These are phyloP conservation scores for Volucella inanis DNA, from an alignment of 2,888 invertebrate species.

Conservation along the genomic window DNA sequence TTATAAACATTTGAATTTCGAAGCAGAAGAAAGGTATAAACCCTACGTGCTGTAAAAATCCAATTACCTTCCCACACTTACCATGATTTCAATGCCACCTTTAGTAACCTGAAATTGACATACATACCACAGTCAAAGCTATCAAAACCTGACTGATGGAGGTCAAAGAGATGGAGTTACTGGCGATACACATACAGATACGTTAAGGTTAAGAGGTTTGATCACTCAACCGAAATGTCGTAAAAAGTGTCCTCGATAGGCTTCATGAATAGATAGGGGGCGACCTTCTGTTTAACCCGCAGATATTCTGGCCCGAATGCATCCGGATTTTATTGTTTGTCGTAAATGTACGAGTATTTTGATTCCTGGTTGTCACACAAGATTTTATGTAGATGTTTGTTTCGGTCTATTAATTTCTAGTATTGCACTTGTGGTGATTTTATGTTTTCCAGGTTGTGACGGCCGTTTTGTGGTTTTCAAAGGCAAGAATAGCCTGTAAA, in stretches of 20 bases:
- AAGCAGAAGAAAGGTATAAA: slow-evolving; percentile 21
- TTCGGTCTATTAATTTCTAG: slow-evolving; percentile 32
- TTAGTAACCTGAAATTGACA: slow-evolving; percentile 24
- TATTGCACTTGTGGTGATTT: slow-evolving; percentile 40
- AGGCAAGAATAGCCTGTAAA: not conserved
- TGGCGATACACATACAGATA: not conserved
- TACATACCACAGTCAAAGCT: slow-evolving; percentile 18
- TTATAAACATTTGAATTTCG: slow-evolving; percentile 9
- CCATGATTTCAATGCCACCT: slow-evolving; percentile 24
- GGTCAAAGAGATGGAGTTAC: not conserved
- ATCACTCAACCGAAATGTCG: slow-evolving; percentile 57
- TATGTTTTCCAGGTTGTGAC: slow-evolving; percentile 6
- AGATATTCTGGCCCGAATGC: slow-evolving; percentile 14
- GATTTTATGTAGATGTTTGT: slow-evolving; percentile 3
- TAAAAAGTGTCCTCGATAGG: slow-evolving; percentile 46
- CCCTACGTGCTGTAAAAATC: slow-evolving; percentile 54
- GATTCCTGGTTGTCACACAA: slow-evolving; percentile 16
- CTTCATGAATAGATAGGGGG: slow-evolving; percentile 17
- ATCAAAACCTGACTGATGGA: slow-evolving; percentile 51
- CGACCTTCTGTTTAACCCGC: not conserved
- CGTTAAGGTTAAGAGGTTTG: slow-evolving; percentile 57
- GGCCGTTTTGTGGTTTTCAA: slow-evolving; percentile 17
- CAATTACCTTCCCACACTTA: slow-evolving; percentile 47
- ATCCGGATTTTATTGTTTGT: slow-evolving; percentile 56
- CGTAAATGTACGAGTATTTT: slow-evolving; percentile 38